Evolutionary conservation across 2,113 vertebrate species (phyloP).

Genomic region (Misgurnus mizolepis): DNA sequence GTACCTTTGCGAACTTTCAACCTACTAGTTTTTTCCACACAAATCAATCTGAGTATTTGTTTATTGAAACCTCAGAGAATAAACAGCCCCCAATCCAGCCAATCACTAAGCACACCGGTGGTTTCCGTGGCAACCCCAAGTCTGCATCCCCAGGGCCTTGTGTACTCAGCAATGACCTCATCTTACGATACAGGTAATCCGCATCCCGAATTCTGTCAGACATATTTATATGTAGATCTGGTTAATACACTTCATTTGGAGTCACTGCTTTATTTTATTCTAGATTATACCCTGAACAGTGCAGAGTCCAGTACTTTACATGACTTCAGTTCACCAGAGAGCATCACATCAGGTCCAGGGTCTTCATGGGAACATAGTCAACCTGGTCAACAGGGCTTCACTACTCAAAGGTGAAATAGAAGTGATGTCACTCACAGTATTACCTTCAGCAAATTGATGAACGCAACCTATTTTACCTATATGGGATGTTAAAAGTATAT

Average conservation of each 20-base stretch:
- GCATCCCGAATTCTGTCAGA: background rate
- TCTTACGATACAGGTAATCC: constrained; percentile 81
- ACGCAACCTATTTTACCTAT: too few relatives aligned
- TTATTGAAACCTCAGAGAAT: constrained; percentile 84
- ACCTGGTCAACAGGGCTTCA: constrained; percentile 79
- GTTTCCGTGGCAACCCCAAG: constrained; percentile 93
- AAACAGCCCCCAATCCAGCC: constrained; percentile 83
- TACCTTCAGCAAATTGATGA: too few relatives aligned
- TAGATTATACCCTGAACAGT: constrained; percentile 89
- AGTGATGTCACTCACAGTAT: background rate
- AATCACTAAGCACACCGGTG: constrained; percentile 88
- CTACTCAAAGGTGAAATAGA: constrained; percentile 84
- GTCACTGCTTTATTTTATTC: constrained; percentile 25
- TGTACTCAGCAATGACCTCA: constrained; percentile 86
- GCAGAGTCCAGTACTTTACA: constrained; percentile 85
- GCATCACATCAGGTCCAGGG: constrained; percentile 82
- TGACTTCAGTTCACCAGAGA: constrained; percentile 84
- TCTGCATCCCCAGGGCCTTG: constrained; percentile 83
- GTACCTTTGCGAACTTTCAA: too few relatives aligned
- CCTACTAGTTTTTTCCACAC: too few relatives aligned
- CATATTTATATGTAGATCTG: background rate
- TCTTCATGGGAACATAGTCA: constrained; percentile 92
- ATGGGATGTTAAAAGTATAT: too few relatives aligned
- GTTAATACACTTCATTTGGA: background rate
- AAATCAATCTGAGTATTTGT: constrained; percentile 17